Evolutionary conservation across 2,888 invertebrate species (phyloP), one percentile per base, ranked within the genome.

Genomic region (Matsumyia berberina): DNA sequence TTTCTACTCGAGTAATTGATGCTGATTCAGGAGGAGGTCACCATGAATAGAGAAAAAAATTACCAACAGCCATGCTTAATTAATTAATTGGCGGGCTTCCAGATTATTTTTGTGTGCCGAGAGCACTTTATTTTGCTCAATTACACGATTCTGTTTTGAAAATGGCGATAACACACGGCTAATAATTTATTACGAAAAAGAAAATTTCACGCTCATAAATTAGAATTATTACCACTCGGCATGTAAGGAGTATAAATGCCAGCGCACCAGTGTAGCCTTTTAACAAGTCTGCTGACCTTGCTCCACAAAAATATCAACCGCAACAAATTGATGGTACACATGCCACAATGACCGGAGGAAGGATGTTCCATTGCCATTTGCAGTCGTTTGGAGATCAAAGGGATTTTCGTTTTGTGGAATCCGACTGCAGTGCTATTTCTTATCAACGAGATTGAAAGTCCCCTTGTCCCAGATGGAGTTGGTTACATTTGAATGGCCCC

Each of bases 11-110:
- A 35, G 60, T 62, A 64, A 73, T 37, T 78, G 82, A 67, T 69
- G 64, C 64, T 37, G 66, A 73, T 60, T 73, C 51, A 55, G 31
- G 29, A 67, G 76, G 51, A 70, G 80, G 70, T 80, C 74, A 76
- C n/a, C 60, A 76, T 70, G 53, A 66, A 53, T 70, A 66, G 39
- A 74, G 67, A 67, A 67, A 67, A 67, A 62, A 73, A 57, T 62
- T 57, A 57, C 73, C 39, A 74, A 69, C 85, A 70, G 24, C 33
- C 55, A 53, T 60, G 74, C 64, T 70, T 89, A 91, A 90, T 89
- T 90, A 91, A 91, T 90, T 90, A 90, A 90, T 90, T 91, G 91
- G 91, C 90, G 89, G 86, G 86, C 89, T 88, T 89, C 91, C 90
- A 91, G 90, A 90, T 90, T 90, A 88, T 88, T 37, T 69, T 66